phyloP scores from a whole-genome alignment of 2,888 invertebrate species.

The Hartigia nigra region DNA sequence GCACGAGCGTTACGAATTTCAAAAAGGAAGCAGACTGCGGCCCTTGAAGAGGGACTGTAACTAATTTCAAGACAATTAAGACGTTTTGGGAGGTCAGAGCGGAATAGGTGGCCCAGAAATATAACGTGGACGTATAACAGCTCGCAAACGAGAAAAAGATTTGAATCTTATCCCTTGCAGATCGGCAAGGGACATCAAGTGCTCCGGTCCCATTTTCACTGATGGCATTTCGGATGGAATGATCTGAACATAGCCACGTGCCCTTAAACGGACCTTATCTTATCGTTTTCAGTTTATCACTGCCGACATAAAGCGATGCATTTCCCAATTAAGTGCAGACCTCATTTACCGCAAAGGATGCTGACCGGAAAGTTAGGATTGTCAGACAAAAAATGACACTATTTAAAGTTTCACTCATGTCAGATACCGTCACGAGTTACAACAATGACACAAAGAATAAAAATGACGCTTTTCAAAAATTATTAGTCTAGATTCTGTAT shows the following conservation, averaged over 20 bases:
- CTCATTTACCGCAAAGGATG: neutral
- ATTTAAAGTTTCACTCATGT: neutral
- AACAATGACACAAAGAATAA: neutral
- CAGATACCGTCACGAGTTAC: neutral
- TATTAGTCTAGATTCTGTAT: neutral
- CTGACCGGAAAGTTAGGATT: neutral
- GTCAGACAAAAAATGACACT: neutral
- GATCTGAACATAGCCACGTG: neutral
- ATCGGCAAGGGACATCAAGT: constrained; percentile 16
- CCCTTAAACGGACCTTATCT: neutral
- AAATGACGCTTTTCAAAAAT: neutral
- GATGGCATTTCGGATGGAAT: neutral
- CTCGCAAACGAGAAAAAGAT: constrained; percentile 15
- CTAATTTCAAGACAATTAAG: constrained; percentile 5
- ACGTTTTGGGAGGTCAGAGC: constrained; percentile 9
- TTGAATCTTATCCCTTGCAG: constrained; percentile 18
- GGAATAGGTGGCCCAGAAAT: constrained; percentile 4
- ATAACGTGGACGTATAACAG: neutral
- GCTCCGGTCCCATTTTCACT: neutral
- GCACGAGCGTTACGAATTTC: constrained; percentile 4
- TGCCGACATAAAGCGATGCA: neutral
- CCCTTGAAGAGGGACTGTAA: neutral
- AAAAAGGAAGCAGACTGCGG: constrained; percentile 1
- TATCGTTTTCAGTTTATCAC: neutral
- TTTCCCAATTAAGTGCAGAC: neutral